Evolutionary conservation across 2,888 invertebrate genomes (phyloP).

Genomic region (Drosophila ustulata): DNA sequence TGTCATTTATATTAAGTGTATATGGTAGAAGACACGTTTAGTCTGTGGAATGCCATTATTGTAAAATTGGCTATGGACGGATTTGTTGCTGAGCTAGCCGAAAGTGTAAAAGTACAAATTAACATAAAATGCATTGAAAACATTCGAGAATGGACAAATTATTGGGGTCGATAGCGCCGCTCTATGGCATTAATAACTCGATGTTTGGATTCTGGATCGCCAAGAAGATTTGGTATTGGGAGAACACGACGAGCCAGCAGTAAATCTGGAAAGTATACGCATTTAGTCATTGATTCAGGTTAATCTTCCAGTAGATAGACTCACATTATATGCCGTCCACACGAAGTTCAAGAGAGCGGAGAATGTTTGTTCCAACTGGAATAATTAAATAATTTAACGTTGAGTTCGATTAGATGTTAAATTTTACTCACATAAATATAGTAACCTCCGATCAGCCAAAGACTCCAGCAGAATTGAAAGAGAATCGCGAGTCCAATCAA

Average conservation of each 20-base stretch:
- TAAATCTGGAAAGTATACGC: slow-evolving; percentile 89
- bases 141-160: slow-evolving; percentile 29
- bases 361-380: slow-evolving; percentile 91
- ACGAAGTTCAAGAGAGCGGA: slow-evolving; percentile 91
- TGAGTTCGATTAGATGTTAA: background rate
- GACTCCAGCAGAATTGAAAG: slow-evolving; percentile 92
- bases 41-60: slow-evolving; percentile 28
- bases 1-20: slow-evolving; percentile 31
- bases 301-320: slow-evolving; percentile 43
- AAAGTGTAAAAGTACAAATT: slow-evolving; percentile 30
- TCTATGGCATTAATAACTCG: slow-evolving; percentile 87
- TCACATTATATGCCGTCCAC: slow-evolving; percentile 94
- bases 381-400: slow-evolving; percentile 7
- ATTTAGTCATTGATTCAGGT: background rate
- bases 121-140: slow-evolving; percentile 26
- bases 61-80: slow-evolving; percentile 57
- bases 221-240: slow-evolving; percentile 93
- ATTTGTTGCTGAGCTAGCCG: slow-evolving; percentile 24
- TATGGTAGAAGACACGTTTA: slow-evolving; percentile 47
- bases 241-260: slow-evolving; percentile 94
- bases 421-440: slow-evolving; percentile 93
- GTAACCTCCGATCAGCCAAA: slow-evolving; percentile 95
- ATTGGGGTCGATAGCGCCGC: background rate
- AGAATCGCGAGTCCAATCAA: slow-evolving; percentile 89
- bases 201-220: slow-evolving; percentile 94